Evolutionary conservation across 1,140 invertebrate species (phyloP).

Genomic region (Bombus breviceps): DNA sequence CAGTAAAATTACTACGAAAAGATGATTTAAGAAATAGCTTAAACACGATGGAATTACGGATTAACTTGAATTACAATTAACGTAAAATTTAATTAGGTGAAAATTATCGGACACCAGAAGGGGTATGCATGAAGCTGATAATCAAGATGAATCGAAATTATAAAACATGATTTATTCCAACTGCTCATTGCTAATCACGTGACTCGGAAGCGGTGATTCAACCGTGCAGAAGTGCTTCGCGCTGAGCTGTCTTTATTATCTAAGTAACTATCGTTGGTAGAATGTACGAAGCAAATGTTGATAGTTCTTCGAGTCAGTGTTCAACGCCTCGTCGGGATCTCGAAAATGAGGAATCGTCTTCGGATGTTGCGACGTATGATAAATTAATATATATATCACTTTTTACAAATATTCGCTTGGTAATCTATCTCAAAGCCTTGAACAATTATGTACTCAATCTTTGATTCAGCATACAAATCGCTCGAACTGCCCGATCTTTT

Average conservation of each 20-base stretch:
- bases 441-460: neutral
- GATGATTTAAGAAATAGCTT: neutral
- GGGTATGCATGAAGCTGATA: neutral
- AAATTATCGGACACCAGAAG: neutral
- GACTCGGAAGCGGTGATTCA: slow-evolving; percentile 55
- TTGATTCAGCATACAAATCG: neutral
- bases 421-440: neutral
- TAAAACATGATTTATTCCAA: slow-evolving; percentile 41
- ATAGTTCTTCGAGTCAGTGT: slow-evolving; percentile 21
- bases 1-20: neutral
- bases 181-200: slow-evolving; percentile 43
- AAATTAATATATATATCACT: neutral
- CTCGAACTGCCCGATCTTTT: neutral
- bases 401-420: neutral
- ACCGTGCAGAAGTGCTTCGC: slow-evolving; percentile 37
- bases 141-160: slow-evolving; percentile 37
- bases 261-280: slow-evolving; percentile 38
- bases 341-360: slow-evolving; percentile 15
- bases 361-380: slow-evolving; percentile 26
- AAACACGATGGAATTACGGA: neutral
- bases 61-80: neutral
- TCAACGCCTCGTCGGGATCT: neutral
- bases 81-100: slow-evolving; percentile 6
- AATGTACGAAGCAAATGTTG: slow-evolving; percentile 36
- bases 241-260: slow-evolving; percentile 48